A percentile compares a stretch with the other conserved stretches of the same genome.
These are phyloP conservation scores for Ceratina japonica DNA, from an alignment of 1,140 invertebrate species.

Conservation along the genomic window DNA sequence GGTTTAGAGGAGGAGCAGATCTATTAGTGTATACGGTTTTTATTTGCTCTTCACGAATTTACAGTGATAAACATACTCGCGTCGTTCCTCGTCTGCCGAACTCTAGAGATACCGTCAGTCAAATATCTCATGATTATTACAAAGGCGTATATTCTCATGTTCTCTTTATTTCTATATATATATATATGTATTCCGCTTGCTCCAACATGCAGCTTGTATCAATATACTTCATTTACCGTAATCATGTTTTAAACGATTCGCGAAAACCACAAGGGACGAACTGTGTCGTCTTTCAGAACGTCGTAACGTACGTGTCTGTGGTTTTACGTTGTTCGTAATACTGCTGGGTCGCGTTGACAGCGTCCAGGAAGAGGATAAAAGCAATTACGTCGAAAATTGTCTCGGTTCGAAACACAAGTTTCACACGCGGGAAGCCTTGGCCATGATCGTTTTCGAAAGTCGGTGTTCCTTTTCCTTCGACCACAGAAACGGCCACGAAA, in stretches of 20 bases:
- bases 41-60: conserved; percentile 29
- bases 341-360: not conserved
- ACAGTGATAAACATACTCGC: conserved; percentile 9
- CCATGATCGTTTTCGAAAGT: conserved; percentile 43
- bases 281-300: not conserved
- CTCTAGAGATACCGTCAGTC: not conserved
- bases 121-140: not conserved
- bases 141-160: too few species aligned
- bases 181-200: not conserved
- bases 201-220: too few species aligned
- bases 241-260: not conserved
- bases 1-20: not conserved
- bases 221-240: not conserved
- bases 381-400: conserved; percentile 19
- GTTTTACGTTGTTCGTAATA: conserved; percentile 1
- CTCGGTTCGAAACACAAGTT: not conserved
- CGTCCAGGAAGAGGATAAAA: conserved; percentile 25
- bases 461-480: conserved; percentile 19
- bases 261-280: not conserved
- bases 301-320: not conserved
- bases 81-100: not conserved
- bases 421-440: not conserved
- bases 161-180: not conserved
- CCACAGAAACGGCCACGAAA: conserved; percentile 59
- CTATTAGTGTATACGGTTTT: conserved; percentile 12